Conservation (phyloP, 2,888 invertebrate species). For the Limnephilus marmoratus region DNA sequence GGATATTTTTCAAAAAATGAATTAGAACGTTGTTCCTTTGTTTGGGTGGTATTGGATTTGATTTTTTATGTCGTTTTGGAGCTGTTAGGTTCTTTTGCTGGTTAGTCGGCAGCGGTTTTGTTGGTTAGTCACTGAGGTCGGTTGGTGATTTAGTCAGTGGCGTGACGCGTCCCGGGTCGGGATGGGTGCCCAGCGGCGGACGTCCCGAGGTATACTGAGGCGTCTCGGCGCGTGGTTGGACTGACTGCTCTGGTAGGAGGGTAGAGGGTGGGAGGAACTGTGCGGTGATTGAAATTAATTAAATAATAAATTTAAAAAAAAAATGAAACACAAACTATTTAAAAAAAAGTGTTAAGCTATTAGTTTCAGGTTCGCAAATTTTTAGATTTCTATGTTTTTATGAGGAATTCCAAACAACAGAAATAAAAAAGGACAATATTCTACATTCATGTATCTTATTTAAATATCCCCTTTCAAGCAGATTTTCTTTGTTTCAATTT, state of each 20-base stretch:
- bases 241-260: not conserved
- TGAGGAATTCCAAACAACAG: not conserved
- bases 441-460: too few species aligned
- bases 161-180: slow-evolving; percentile 26
- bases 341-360: too few species aligned
- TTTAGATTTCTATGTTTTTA: not conserved
- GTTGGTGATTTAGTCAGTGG: not conserved
- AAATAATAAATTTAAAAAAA: not conserved
- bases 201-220: slow-evolving; percentile 36
- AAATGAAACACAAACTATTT: not conserved
- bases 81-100: not conserved
- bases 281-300: slow-evolving; percentile 19
- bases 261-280: not conserved
- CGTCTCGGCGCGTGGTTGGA: slow-evolving; percentile 11
- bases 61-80: not conserved
- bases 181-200: slow-evolving; percentile 17
- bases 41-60: not conserved
- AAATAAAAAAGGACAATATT: too few species aligned
- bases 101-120: not conserved
- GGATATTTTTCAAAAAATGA: not conserved
- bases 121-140: not conserved
- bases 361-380: not conserved
- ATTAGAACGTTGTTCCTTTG: not conserved
- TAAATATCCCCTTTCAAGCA: too few species aligned
- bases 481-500: too few species aligned